phyloP scores from a whole-genome alignment of 2,113 vertebrate genomes.

The Psilopogon haemacephalus region DNA sequence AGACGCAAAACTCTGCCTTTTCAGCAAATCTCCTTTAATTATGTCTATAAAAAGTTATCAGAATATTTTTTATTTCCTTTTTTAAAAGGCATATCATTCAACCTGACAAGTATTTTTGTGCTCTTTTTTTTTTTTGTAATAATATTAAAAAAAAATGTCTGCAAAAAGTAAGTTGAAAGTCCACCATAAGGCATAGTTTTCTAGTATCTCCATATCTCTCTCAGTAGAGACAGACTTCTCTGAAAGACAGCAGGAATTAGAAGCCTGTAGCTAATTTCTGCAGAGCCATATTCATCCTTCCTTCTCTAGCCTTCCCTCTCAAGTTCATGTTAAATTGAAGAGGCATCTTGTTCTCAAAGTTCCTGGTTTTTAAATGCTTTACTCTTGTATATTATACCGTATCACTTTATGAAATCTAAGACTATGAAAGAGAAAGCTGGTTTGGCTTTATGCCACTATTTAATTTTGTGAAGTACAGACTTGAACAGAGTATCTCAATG shows the following conservation, averaged over 20 bases:
- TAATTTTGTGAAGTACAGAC: not conserved
- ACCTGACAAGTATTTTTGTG: not conserved
- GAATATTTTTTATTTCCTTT: not conserved
- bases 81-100: not conserved
- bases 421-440: not conserved
- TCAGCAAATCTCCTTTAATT: not conserved
- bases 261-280: not conserved
- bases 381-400: not conserved
- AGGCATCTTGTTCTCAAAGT: not conserved
- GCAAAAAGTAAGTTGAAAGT: not conserved
- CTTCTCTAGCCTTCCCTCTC: not conserved
- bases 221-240: not conserved
- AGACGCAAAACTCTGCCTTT: not conserved
- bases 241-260: not conserved
- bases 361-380: conserved; percentile 1
- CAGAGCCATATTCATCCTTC: not conserved
- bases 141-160: not conserved
- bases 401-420: not conserved
- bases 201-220: not conserved
- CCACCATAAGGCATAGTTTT: not conserved
- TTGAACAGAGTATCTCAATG: not conserved
- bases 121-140: not conserved
- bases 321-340: not conserved
- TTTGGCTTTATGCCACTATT: not conserved
- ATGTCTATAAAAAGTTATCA: not conserved